These are phyloP conservation scores for Caenorhabditis virilis DNA, from an alignment of 2,888 invertebrate genomes.

Conservation along the genomic window DNA sequence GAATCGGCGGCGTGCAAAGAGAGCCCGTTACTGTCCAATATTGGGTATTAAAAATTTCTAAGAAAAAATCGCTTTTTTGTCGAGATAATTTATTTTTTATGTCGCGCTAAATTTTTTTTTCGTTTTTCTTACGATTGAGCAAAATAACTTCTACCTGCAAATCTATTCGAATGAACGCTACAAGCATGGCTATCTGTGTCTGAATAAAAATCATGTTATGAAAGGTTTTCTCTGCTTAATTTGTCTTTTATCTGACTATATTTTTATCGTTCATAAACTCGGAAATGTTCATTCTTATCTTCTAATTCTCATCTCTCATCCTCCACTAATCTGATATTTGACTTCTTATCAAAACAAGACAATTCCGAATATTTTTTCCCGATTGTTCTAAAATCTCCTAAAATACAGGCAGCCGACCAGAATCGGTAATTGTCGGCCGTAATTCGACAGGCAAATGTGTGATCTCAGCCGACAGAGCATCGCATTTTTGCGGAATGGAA, in stretches of 20 bases:
- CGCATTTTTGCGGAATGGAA: slow-evolving; percentile 67
- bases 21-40: slow-evolving; percentile 49
- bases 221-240: not conserved
- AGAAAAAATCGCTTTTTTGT: not conserved
- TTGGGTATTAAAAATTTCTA: slow-evolving; percentile 40
- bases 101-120: no score
- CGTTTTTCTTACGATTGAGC: no score
- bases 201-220: no score
- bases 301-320: not conserved
- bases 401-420: slow-evolving; percentile 22
- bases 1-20: slow-evolving; percentile 37
- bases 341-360: not conserved
- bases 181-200: no score
- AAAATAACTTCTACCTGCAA: no score
- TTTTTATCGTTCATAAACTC: no score
- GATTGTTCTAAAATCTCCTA: not conserved
- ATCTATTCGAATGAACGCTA: no score
- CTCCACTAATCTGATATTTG: no score
- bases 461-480: slow-evolving; percentile 66
- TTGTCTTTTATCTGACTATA: not conserved
- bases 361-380: not conserved
- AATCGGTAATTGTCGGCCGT: slow-evolving; percentile 33
- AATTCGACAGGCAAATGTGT: slow-evolving; percentile 63
- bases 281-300: not conserved
- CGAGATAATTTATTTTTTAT: no score